Evolutionary conservation across 2,888 invertebrate genomes (phyloP), one percentile per base, ranked within the genome.

Genomic region (Ametastegia equiseti): DNA sequence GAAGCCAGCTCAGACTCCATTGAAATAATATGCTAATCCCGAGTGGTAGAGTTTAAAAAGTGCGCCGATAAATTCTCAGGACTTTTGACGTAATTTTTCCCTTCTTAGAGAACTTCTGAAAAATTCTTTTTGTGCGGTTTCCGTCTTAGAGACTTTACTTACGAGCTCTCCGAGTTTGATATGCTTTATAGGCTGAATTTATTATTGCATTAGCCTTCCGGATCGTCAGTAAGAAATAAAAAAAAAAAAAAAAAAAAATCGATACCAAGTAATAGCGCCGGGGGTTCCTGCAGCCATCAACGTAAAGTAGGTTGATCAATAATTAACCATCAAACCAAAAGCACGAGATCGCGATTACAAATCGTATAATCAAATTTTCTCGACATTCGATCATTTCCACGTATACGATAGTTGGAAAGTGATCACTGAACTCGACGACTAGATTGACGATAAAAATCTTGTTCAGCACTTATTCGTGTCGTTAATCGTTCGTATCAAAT

Each of bases 21-120:
- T 90, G 89, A 91, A 90, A 90, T 91, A 91, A 91, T 91, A 91
- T 91, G 91, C 91, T 91, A 91, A 91, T 91, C 87, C 87, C 80
- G 86, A 86, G 87, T 89, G 90, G 91, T 88, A 89, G 90, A 91
- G 91, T 91, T 91, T 90, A 89, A 91, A 91, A 91, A 91, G 91
- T 90, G 90, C 88, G 87, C 88, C 90, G 89, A 91, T 91, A 91
- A 91, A 91, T 91, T 91, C 88, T 89, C 88, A 82, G 88, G 90
- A 90, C 90, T 91, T 91, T 90, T 89, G 90, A 90, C 91, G 91
- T 91, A 91, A 91, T 91, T 91, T 90, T 88, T 80, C 83, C 67
- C 60, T 82, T 81, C 84, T 82, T 84, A 82, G 60, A 42, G 45
- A 71, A 78, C 69, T 79, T 81, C 57, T 47, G 78, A 81, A 80